Evolutionary conservation across 2,113 vertebrate genomes (phyloP), one percentile per base, ranked within the genome.

Genomic region (Mormoops blainvillei): DNA sequence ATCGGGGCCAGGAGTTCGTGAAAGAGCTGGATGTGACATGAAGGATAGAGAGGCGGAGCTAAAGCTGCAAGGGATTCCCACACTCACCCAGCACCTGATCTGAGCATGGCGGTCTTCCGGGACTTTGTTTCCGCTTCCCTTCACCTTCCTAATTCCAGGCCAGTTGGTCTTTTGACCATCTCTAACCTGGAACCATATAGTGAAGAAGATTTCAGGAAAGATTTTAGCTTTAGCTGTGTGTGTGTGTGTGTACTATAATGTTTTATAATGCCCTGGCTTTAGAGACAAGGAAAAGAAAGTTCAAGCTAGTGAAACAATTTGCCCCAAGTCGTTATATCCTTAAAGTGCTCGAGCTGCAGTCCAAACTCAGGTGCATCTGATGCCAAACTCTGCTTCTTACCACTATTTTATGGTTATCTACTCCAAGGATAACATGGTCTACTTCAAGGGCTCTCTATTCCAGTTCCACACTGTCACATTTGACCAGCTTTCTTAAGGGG

Each of bases 71-170:
- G 28, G 22, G 16, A 28, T 41, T 56, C 48, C 31, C 8, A 43
- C 48, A 20, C 7, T 24, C 22, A 3, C n/a, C 36, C 7, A 24
- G 28, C 63, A 81, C 4, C 1, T 18, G 0, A 2, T 38, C 38
- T 54, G 24, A 80, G 33, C 5, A 2, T 11, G 24, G 38, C 3
- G 13, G 24, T 54, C 45, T 87, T 87, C 54, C 33, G 28, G 56
- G 58, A 86, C 15, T 13, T 74, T 41, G 36, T 2, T 45, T 78
- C 50, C 12, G 15, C 20, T 74, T 52, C 38, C 7, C 36, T 48
- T 48, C 22, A 18, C 16, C 68, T 93, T 68, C 41, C 20, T 20
- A 13, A 80, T 84, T 11, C 33, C 33, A 50, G 50, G 24, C 7
- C 45, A 28, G 1, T 77, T 89, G 4, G 4, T 74, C 28, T 70